Base-by-base conservation (phyloP, 2,888 invertebrate species). In the Abrostola tripartita region DNA sequence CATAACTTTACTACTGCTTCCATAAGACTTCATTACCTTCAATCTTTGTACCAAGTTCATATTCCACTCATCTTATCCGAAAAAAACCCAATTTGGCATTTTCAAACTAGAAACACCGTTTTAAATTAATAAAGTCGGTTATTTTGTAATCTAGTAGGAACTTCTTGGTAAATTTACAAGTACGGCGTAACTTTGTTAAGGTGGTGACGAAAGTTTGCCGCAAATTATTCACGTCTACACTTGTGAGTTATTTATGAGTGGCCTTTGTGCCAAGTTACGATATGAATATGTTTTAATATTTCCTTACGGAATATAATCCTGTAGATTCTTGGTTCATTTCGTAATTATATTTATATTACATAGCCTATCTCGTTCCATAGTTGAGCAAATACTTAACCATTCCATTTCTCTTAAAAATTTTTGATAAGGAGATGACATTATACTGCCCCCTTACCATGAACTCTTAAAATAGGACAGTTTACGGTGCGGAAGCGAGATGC, bases 171-270 rank as follows among this genome's bases (percentile, higher is more conserved):
- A 68, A 68, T 68, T 68, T 57, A 64, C 36, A 49, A 42, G 44
- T 55, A 35, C 12, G 35, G 70, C 47, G 35, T 58, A 72, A 69
- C 53, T 72, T 72, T 69, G 60, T 69, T 53, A 65, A 55, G 47
- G 49, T 68, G 65, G 63, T 61, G 64, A 50, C 37, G 52, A 52
- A 78, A 76, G 75, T 76, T 71, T 10, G 6, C 37, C 37, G 52
- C 61, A 61, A 74, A 71, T 78, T 74, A 78, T 78, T 78, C 68
- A 71, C 58, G 52, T 58, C 44, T 56, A 66, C 71, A 66, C 66
- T 74, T 65, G 52, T 56, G 68, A 78, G 78, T 76, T 74, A 76
- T 74, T 71, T 78, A 76, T 65, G 78, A 52, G 68, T 56, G 55
- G 60, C 65, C 71, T 76, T 74, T 78, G 62, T 55, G 11, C 50